A percentile compares a stretch with the other conserved stretches of the same genome.
Evolutionary conservation across 2,797 vertebrate species (phyloP).

Genomic region (Betta splendens): DNA sequence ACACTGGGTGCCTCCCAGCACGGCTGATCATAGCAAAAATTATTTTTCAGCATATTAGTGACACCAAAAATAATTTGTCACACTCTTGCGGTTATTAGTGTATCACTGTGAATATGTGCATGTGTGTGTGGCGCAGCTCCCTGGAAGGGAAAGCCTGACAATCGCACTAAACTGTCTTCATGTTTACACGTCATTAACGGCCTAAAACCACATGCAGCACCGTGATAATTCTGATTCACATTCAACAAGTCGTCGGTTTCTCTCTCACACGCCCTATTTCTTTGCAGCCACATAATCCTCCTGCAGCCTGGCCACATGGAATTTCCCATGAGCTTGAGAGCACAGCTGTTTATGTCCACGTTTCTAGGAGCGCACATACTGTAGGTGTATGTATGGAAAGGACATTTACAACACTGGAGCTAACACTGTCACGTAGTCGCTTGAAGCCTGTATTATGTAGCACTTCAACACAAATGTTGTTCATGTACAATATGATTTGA

Average conservation of each 20-base stretch:
- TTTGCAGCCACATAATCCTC: not conserved
- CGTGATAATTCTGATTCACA: not conserved
- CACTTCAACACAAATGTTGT: no score
- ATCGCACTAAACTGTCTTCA: not conserved
- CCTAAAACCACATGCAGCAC: conserved; percentile 9
- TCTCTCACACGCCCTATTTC: not conserved
- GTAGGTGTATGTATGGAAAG: no score
- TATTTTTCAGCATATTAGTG: not conserved
- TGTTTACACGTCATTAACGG: conserved; percentile 4
- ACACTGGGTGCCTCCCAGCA: not conserved
- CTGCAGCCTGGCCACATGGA: not conserved
- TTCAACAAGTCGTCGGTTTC: not conserved
- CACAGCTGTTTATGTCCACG: no score
- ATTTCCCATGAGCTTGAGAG: no score
- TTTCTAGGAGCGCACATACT: no score
- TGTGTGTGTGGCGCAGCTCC: not conserved
- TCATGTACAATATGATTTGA: no score
- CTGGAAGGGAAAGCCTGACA: no score
- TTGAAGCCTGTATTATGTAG: no score
- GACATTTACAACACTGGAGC: no score
- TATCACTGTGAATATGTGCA: not conserved
- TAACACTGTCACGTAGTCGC: no score
- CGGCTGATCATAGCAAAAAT: conserved; percentile 1
- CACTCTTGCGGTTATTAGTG: conserved; percentile 5
- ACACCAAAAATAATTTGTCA: not conserved